phyloP scores from a whole-genome alignment of 92 coral and sea anemone species.

The Montipora capitata region DNA sequence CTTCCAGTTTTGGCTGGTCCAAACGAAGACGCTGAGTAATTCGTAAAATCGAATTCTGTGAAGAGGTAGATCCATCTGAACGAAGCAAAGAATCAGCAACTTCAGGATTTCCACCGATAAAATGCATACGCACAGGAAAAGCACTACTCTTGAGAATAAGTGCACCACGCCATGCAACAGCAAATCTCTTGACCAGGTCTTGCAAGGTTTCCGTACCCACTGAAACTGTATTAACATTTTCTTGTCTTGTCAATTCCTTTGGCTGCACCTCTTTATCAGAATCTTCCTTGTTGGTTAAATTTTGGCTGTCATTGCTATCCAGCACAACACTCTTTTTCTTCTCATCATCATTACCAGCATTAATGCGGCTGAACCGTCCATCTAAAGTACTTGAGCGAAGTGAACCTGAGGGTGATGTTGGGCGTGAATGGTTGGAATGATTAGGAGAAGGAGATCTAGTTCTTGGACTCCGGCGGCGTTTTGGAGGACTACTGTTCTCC shows the following conservation, averaged over 20 bases:
- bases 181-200: conserved; percentile 99
- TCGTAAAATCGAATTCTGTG: conserved; percentile 90
- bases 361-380: conserved; percentile 74
- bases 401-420: conserved; percentile 79
- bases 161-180: conserved; percentile 99
- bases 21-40: conserved; percentile 99
- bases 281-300: conserved; percentile 73
- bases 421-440: conserved; percentile 81
- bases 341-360: conserved; percentile 71
- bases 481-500: conserved; percentile 77
- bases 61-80: conserved; percentile 83
- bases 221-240: conserved; percentile 73
- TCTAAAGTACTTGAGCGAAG: conserved; percentile 88
- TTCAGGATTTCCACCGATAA: conserved; percentile 99
- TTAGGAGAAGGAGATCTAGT: conserved; percentile 92
- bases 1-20: conserved; percentile 99
- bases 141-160: conserved; percentile 99
- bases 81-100: conserved; percentile 97
- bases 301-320: conserved; percentile 76
- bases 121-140: conserved; percentile 99
- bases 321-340: conserved; percentile 68
- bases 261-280: conserved; percentile 67
- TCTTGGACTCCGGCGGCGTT: conserved; percentile 88
- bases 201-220: conserved; percentile 94
- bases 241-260: conserved; percentile 76